Evolutionary conservation across 1,140 invertebrate genomes (phyloP).

Genomic region (Drosophila pectinifera): DNA sequence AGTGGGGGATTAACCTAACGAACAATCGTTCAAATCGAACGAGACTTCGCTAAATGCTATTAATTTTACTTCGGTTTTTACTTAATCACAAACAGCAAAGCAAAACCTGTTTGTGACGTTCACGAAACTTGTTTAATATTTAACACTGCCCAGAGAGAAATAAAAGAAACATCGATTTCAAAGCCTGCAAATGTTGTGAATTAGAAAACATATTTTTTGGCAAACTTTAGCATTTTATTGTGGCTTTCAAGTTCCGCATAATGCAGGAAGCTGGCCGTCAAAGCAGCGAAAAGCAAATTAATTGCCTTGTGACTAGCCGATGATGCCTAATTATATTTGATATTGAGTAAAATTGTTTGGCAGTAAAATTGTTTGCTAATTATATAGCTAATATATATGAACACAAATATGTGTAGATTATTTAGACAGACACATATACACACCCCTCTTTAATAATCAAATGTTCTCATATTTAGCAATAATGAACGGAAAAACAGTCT

Average conservation of each 20-base stretch:
- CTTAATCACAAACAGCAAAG: slow-evolving; percentile 1
- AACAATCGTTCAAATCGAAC: slow-evolving; percentile 25
- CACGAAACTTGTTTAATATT: slow-evolving; percentile 32
- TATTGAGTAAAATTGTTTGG: slow-evolving; percentile 35
- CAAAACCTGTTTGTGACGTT: slow-evolving; percentile 39
- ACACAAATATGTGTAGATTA: neutral
- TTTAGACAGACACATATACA: neutral
- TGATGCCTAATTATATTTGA: slow-evolving; percentile 41
- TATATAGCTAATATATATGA: slow-evolving; percentile 5
- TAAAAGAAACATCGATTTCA: neutral
- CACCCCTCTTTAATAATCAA: neutral
- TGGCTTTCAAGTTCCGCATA: slow-evolving; percentile 33
- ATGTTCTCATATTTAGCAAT: slow-evolving; percentile 17
- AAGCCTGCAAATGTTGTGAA: slow-evolving; percentile 18
- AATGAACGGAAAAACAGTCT: neutral
- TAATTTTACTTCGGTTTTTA: slow-evolving; percentile 33
- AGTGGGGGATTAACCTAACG: slow-evolving; percentile 33
- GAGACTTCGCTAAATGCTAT: slow-evolving; percentile 10
- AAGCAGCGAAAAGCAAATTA: slow-evolving; percentile 1
- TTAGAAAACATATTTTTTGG: slow-evolving; percentile 37
- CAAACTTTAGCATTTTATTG: slow-evolving; percentile 13
- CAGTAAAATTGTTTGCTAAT: slow-evolving; percentile 23
- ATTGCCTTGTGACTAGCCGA: slow-evolving; percentile 24
- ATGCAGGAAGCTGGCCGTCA: slow-evolving; percentile 32
- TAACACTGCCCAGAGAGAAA: slow-evolving; percentile 15